Evolutionary conservation across 2,888 invertebrate species (phyloP), one percentile per base, ranked within the genome.

Genomic region (Synanthedon tipuliformis): DNA sequence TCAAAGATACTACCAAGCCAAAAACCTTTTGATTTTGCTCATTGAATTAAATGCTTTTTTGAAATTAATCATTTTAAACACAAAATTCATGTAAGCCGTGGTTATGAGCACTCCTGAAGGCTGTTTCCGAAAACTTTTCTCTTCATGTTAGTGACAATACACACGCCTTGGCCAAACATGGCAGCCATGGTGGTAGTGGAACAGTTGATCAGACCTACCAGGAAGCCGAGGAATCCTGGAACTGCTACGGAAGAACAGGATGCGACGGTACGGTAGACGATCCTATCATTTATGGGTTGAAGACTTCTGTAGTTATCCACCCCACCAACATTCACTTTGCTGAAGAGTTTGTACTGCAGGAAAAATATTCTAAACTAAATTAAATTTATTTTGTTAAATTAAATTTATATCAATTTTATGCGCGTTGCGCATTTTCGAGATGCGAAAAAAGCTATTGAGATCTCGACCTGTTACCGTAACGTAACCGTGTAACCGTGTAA

Each of bases 251-350:
- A 53, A 3, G 79, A 68, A 54, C 75, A 71, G 0, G 83, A 78
- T 0, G 78, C 71, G 1, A 65, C 54, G 7, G 83, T 81, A 0
- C 81, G 75, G 72, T 81, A 86, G 1, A 88, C 73, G 11, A 79
- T 61, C 4, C 87, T 74, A 7, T 16, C 49, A 59, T 79, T 74
- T 5, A 67, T 59, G 0, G 76, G 61, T 51, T 89, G 89, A 1
- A 80, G 66, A 11, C 81, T 79, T 12, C 89, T 73, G 69, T 83
- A 87, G 74, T 89, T 89, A 66, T 73, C 73, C 12, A 75, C 65
- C 13, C 76, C 76, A 1, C 80, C 83, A 0, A 86, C 66, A 57
- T 84, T 68, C 0, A 76, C 78, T 56, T 68, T 69, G 58, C 71
- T 77, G 63, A 86, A 69, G 10, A 67, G 54, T 54, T 76, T 76